Evolutionary conservation across 2,888 invertebrate species (phyloP), one percentile per base, ranked within the genome.

Genomic region (Drosophila antonietae): DNA sequence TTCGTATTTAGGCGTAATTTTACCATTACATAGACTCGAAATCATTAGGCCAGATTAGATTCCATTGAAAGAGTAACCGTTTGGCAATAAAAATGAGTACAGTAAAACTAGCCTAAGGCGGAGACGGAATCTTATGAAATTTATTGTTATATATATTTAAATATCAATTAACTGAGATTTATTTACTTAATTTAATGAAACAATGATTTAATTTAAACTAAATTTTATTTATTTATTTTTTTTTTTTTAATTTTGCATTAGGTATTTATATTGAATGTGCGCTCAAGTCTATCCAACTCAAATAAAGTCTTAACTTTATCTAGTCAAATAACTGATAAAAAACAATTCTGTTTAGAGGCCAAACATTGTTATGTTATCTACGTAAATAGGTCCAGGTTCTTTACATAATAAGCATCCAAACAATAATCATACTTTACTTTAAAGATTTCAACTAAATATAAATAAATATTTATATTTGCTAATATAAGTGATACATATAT

Each of bases 1-100:
- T 41, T 41, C 55, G 64, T n/a, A 44, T 58, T 64, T 41, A 28
- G 39, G 14, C 39, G 65, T 52, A 72, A 73, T 73, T 72, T 51
- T 52, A 49, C 39, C 65, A 65, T 51, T 72, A 58, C 33, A 55
- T 39, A 70, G 18, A 4, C 41, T 35, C 53, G 41, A 65, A 56
- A 60, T 39, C 23, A 33, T 18, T 35, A 52, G 4, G 14, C 31
- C 1, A 23, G 15, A 10, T 3, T 46, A 23, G 23, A 3, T 23
- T 8, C 8, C 5, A 31, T 31, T 47, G 5, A 1, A 49, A n/a
- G 10, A 31, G 10, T 15, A n/a, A 3, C 5, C 10, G n/a, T 4
- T 31, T 49, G 15, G 4, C 9, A 49, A 49, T 31, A 49, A 10
- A 43, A 43, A 0, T 9, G n/a, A 23, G 7, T 23, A 28, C 23